Percentiles rank a stretch among this genome's conserved stretches.
phyloP scores from a whole-genome alignment of 2,797 vertebrate species.

The Siniperca scherzeri region DNA sequence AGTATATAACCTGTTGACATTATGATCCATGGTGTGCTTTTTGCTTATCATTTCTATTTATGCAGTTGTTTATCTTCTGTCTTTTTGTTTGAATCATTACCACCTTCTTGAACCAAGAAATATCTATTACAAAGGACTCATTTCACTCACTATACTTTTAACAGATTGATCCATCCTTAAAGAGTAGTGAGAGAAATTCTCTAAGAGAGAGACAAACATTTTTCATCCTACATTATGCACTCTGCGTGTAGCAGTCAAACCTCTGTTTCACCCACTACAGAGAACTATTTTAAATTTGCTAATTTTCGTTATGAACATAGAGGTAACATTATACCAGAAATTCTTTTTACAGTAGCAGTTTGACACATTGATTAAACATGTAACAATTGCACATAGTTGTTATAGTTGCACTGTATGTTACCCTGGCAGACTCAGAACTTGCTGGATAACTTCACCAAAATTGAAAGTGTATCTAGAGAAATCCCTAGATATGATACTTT shows the following conservation, averaged over 20 bases:
- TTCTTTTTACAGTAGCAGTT: conserved; percentile 12
- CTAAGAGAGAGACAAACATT: neutral
- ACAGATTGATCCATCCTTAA: neutral
- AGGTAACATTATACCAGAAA: conserved; percentile 39
- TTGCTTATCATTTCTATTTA: neutral
- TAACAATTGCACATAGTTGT: conserved; percentile 24
- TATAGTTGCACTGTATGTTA: conserved; percentile 1
- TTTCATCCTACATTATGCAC: conserved; percentile 1
- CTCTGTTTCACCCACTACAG: neutral
- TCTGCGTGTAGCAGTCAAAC: neutral
- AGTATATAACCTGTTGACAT: neutral
- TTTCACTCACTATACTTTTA: neutral
- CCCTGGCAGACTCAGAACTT: neutral
- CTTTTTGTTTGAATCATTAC: neutral
- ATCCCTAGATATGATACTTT: neutral
- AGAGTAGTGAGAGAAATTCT: neutral
- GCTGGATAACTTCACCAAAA: neutral
- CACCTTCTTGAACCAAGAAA: conserved; percentile 5
- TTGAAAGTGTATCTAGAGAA: neutral
- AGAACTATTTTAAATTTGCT: neutral
- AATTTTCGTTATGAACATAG: conserved; percentile 10
- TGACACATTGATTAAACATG: conserved; percentile 23
- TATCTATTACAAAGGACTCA: neutral
- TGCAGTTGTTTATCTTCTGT: neutral
- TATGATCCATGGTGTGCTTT: neutral